A percentile compares a stretch with the other conserved stretches of the same genome.
phyloP scores from a whole-genome alignment of 2,888 invertebrate species.

The Lithodes maja region DNA sequence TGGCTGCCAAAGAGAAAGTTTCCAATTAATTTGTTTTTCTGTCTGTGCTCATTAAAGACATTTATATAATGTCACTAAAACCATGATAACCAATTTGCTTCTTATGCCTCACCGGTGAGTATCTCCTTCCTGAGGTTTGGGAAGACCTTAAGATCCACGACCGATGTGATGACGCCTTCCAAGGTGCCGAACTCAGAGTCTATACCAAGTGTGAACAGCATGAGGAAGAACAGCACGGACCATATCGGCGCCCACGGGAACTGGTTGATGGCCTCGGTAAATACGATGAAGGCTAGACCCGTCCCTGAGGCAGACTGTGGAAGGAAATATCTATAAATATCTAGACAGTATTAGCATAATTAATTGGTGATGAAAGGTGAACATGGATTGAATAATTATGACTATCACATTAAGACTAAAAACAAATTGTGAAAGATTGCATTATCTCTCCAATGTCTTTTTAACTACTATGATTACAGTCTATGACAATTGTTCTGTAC shows the following conservation, averaged over 20 bases:
- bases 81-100: neutral
- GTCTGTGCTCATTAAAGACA: neutral
- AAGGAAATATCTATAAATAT: neutral
- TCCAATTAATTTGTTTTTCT: neutral
- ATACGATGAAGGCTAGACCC: slow-evolving; percentile 96
- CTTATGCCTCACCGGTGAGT: slow-evolving; percentile 81
- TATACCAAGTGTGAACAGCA: slow-evolving; percentile 96
- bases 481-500: too few species aligned
- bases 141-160: slow-evolving; percentile 95
- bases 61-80: neutral
- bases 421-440: too few species aligned
- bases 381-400: too few species aligned
- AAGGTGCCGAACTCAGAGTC: slow-evolving; percentile 97
- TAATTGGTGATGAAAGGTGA: too few species aligned
- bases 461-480: too few species aligned
- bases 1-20: slow-evolving; percentile 74
- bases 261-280: slow-evolving; percentile 98
- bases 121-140: slow-evolving; percentile 93
- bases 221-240: slow-evolving; percentile 96
- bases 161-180: slow-evolving; percentile 95
- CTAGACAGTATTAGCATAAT: too few species aligned
- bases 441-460: too few species aligned
- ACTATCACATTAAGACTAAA: too few species aligned
- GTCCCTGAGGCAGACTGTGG: slow-evolving; percentile 95
- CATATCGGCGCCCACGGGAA: slow-evolving; percentile 97